Conservation (phyloP, 2,113 vertebrate genomes). For the Megaleporinus macrocephalus region DNA sequence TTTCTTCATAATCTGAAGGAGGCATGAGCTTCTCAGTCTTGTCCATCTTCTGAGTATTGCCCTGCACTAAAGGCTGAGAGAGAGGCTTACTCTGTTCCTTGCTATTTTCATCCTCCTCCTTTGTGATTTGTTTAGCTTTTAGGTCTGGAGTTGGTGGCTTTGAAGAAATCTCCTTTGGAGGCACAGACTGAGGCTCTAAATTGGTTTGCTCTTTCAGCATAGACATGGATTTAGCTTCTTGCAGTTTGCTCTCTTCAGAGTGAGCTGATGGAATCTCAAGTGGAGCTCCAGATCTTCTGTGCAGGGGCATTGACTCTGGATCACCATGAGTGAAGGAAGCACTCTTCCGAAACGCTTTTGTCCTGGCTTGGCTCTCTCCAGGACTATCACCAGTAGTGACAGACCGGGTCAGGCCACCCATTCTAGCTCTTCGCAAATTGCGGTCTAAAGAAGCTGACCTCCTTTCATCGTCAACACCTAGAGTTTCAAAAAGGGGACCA, state of each 20-base stretch:
- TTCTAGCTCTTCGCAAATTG: conserved; percentile 63
- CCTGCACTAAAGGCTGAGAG: neutral
- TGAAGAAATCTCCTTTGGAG: conserved; percentile 47
- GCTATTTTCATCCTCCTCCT: conserved; percentile 35
- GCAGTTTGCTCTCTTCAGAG: conserved; percentile 74
- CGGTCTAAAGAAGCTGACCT: conserved; percentile 58
- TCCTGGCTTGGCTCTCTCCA: conserved; percentile 70
- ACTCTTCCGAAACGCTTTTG: conserved; percentile 84
- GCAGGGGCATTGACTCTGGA: conserved; percentile 83
- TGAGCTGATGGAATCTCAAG: conserved; percentile 86
- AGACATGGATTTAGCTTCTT: conserved; percentile 87
- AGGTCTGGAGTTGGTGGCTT: conserved; percentile 45
- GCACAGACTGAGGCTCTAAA: conserved; percentile 67
- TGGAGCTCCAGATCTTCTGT: conserved; percentile 88
- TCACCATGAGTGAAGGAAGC: conserved; percentile 90
- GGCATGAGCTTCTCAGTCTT: neutral
- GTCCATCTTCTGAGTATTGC: conserved; percentile 3
- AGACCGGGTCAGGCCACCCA: conserved; percentile 77
- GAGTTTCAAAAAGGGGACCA: conserved; percentile 91
- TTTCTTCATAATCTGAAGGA: neutral
- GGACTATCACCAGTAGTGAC: conserved; percentile 82
- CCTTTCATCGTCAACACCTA: conserved; percentile 81
- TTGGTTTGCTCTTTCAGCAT: conserved; percentile 76
- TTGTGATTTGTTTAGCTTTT: conserved; percentile 57
- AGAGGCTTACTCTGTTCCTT: neutral